Evolutionary conservation across 2,888 invertebrate species (phyloP), one percentile per base, ranked within the genome.

Genomic region (Acleris sparsana): DNA sequence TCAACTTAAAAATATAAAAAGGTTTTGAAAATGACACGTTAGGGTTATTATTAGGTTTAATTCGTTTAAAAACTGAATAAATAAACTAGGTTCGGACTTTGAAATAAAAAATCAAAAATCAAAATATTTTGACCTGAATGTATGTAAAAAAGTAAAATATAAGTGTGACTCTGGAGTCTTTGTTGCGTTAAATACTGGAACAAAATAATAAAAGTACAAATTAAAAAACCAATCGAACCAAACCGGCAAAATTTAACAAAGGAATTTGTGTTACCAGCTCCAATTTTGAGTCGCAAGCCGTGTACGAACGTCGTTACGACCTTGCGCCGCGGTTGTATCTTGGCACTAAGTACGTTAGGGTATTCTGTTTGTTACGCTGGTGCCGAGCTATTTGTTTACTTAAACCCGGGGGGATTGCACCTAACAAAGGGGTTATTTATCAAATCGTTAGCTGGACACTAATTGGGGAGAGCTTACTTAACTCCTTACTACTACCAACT

Each of bases 371-470:
- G 64, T 55, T 59, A 43, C 58, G 63, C 44, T 29, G 44, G 61
- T 20, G 43, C 56, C 43, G 20, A 60, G 53, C 55, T 60, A 61
- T 60, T 59, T 66, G 65, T 66, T 66, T 61, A 48, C 65, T 61
- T 52, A 56, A 51, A 61, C 51, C 65, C 51, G 61, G 33, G 20
- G 57, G 44, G 20, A 25, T 22, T 49, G 58, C 49, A 16, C 49
- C 58, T 65, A 44, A 57, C 65, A 61, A 66, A 56, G 65, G 59
- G 22, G 51, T 52, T 63, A 62, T 65, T 66, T 52, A 66, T 55
- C 56, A 56, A 61, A 61, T 66, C 51, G 60, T 56, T 61, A 52
- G 51, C 29, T 53, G 55, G 64, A 44, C 60, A 51, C 17, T 52
- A 53, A 65, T 65, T 55, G 43, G n/a, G 25, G 33, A 49, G 39